These are phyloP conservation scores for Grus americana DNA, from an alignment of 2,113 vertebrate species.

Conservation along the genomic window DNA sequence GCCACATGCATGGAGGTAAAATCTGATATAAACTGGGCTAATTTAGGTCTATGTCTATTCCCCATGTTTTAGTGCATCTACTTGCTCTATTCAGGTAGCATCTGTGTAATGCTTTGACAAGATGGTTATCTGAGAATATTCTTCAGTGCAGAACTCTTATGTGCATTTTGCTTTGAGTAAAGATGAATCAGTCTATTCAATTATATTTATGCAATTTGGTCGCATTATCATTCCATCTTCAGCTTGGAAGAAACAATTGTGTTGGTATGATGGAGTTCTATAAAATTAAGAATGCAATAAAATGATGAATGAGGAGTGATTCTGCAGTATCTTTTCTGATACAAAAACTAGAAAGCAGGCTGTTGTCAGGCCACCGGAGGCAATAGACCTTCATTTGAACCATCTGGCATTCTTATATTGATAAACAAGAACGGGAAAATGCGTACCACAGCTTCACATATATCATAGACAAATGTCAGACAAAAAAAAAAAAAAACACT, in stretches of 20 bases:
- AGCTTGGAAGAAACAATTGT: background rate
- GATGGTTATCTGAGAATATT: background rate
- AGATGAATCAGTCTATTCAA: background rate
- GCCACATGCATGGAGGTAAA: slow-evolving; percentile 84
- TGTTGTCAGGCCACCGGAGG: background rate
- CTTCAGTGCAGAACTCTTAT: background rate
- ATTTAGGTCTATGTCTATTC: background rate
- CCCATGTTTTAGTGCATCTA: background rate
- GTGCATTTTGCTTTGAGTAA: background rate
- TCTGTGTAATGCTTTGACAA: background rate
- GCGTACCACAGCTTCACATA: background rate
- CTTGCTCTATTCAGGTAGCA: background rate
- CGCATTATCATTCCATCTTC: background rate
- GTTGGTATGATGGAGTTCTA: background rate
- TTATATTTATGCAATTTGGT: background rate
- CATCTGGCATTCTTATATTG: background rate
- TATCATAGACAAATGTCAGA: background rate
- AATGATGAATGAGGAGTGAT: background rate
- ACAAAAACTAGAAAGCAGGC: background rate
- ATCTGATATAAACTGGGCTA: background rate
- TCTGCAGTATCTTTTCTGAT: background rate
- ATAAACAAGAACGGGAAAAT: background rate
- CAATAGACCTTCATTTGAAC: background rate
- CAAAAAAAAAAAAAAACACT: background rate
- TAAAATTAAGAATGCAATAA: background rate